Evolutionary conservation across 2,113 vertebrate species (phyloP).

Genomic region (Cettia cetti): DNA sequence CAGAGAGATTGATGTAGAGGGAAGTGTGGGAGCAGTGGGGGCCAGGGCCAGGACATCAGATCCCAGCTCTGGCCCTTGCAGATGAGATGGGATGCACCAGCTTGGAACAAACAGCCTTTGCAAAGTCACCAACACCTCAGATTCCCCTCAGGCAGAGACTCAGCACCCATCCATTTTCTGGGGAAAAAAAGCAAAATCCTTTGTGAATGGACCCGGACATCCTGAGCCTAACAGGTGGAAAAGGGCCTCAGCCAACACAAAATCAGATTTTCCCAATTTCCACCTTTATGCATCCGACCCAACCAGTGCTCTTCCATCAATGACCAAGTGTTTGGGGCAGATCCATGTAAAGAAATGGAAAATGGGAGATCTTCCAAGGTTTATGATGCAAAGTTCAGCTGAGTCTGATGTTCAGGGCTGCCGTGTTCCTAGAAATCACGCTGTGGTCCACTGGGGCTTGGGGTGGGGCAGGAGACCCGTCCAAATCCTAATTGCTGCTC

Average conservation of each 20-base stretch:
- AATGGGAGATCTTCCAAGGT: neutral
- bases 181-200: neutral
- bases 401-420: neutral
- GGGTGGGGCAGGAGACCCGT: neutral
- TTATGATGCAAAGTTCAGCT: neutral
- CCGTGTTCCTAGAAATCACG: neutral
- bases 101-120: neutral
- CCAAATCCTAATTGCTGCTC: neutral
- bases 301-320: fast-evolving
- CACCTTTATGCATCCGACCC: fast-evolving
- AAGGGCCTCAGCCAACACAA: neutral
- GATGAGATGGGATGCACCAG: neutral
- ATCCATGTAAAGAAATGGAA: neutral
- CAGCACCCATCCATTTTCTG: neutral
- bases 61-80: neutral
- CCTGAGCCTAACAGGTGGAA: neutral
- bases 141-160: neutral
- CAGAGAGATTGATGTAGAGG: neutral
- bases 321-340: neutral
- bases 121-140: neutral
- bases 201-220: fast-evolving
- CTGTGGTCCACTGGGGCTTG: neutral
- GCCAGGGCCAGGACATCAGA: neutral
- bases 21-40: neutral
- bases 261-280: neutral